Evolutionary conservation across 2,797 vertebrate species (phyloP), one percentile per base, ranked within the genome.

Genomic region (Cryptoprocta ferox): DNA sequence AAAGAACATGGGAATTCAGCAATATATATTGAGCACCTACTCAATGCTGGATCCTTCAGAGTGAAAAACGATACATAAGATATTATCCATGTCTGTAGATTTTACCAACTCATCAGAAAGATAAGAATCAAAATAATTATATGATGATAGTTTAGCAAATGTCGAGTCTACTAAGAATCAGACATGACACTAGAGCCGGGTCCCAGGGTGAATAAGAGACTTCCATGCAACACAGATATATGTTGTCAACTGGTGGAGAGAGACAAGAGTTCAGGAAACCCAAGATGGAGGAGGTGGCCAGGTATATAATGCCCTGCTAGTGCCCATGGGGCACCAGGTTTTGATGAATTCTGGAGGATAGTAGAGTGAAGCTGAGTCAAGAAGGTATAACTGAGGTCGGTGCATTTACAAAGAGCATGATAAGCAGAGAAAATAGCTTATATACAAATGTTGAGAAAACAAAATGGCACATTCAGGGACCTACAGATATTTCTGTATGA

Each of bases 41-140:
- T 28, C 26, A 24, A 1, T 32, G 19, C 11, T 45, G 37, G 53
- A 86, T 68, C 37, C 39, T 56, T 95, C 50, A 56, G 19, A 2
- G 5, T 50, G 4, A 37, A 79, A 37, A 61, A 71, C 39, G 13
- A 16, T 14, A n/a, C 26, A 6, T 42, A 61, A 63, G 21, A 71
- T 19, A 11, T 75, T 71, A 48, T 56, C 26, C 30, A 26, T 39
- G 8, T 59, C 53, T 59, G 2, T n/a, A 86, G 80, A 53, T 68
- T 82, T 84, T 92, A 63, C 63, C 70, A 96, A 65, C 39, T 85
- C 18, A 85, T 88, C 37, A 68, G 35, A 85, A 81, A 89, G 61
- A 61, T 73, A 79, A 88, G 66, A 82, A n/a, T 89, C 19, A 13
- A 90, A 73, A 18, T 71, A 79, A 56, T 53, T 87, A 6, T 1